A percentile compares a stretch with the other conserved stretches of the same genome.
Conservation (phyloP, 2,113 vertebrate genomes). For the Hippocampus guttulatus region DNA sequence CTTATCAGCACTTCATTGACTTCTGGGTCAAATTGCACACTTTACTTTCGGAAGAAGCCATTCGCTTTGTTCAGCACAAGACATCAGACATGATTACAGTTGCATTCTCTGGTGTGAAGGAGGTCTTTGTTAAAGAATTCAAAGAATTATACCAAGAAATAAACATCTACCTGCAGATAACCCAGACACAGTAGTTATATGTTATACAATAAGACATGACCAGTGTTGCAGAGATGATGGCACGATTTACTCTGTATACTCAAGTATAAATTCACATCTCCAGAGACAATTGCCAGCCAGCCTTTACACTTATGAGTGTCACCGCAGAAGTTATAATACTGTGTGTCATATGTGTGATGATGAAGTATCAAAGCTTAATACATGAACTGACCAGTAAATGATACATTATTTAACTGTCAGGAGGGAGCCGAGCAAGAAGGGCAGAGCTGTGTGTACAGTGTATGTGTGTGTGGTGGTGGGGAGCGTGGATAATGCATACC, state of each 20-base stretch:
- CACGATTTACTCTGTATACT: neutral
- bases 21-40: constrained; percentile 3
- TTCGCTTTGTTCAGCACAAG: neutral
- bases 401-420: constrained; percentile 11
- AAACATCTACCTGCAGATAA: neutral
- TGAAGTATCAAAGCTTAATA: constrained; percentile 1
- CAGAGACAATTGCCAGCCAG: neutral
- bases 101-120: neutral
- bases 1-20: neutral
- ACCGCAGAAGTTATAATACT: neutral
- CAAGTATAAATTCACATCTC: neutral
- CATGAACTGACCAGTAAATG: constrained; percentile 2
- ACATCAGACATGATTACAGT: neutral
- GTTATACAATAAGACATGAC: neutral
- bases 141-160: neutral
- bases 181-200: neutral
- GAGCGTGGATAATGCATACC: constrained; percentile 51
- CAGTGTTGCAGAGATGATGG: neutral
- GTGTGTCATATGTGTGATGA: neutral
- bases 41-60: neutral
- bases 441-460: neutral
- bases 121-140: neutral
- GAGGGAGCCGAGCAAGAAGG: constrained; percentile 8
- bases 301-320: neutral
- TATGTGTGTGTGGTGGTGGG: constrained; percentile 20